Conservation (phyloP, 2,797 vertebrate species). For the Caiman crocodilus region DNA sequence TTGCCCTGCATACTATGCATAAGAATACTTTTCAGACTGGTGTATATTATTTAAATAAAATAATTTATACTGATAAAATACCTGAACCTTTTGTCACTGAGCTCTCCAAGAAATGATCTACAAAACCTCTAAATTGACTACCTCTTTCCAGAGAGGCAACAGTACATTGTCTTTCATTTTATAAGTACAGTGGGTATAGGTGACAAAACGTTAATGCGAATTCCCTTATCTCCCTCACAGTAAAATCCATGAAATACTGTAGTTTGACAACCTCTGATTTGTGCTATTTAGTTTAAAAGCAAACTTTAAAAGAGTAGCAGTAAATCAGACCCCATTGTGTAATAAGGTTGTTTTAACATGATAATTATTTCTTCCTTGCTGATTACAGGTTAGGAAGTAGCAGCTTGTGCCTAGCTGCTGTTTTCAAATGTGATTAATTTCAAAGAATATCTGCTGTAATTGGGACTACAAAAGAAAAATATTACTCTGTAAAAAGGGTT, state of each 20-base stretch:
- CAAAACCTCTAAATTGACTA: too few relatives aligned
- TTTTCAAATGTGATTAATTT: background rate
- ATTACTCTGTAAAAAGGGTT: background rate
- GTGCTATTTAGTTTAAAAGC: background rate
- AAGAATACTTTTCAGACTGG: too few relatives aligned
- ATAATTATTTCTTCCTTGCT: constrained; percentile 9
- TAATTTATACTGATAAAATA: too few relatives aligned
- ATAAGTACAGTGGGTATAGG: fast-evolving
- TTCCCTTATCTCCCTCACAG: background rate
- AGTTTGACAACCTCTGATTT: background rate
- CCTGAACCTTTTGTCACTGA: too few relatives aligned
- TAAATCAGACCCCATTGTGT: background rate
- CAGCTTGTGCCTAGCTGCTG: background rate
- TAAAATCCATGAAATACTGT: background rate
- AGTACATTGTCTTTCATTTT: background rate
- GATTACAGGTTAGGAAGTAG: constrained; percentile 18
- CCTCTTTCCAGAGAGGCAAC: too few relatives aligned
- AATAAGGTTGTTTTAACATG: background rate
- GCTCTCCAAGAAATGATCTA: too few relatives aligned
- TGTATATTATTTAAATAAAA: too few relatives aligned
- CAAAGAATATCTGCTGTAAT: background rate
- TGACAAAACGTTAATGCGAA: background rate
- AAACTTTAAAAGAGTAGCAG: background rate
- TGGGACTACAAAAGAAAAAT: background rate
- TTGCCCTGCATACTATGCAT: too few relatives aligned